Evolutionary conservation across 2,797 vertebrate species (phyloP), one percentile per base, ranked within the genome.

Genomic region (Vespertilio murinus): DNA sequence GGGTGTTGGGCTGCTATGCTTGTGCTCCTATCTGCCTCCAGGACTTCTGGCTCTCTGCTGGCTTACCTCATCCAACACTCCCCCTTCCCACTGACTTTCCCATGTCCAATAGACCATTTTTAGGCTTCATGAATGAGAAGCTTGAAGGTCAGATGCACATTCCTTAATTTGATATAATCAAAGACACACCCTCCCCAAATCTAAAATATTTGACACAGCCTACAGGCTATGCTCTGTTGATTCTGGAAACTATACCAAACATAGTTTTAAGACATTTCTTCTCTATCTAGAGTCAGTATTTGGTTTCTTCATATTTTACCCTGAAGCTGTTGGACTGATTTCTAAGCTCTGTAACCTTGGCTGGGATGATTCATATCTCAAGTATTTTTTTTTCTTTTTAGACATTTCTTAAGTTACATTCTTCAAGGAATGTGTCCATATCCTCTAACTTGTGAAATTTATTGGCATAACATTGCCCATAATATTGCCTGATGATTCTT

Each of bases 231-330:
- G 28, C 2, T 38, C 2, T 84, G 69, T 45, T 75, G 45, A 65
- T 74, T 61, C 79, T 81, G 92, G 69, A 79, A 77, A 33, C 12
- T 0, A 10, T 20, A 81, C 49, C 59, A 96, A 84, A 84, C 6
- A 5, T 8, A n/a, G 6, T 81, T 54, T 81, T 49, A 75, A 91
- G 80, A 69, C 30, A 40, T 45, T 90, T 52, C n/a, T n/a, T 90
- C 64, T 67, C 74, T 88, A 33, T 64, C 64, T 82, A 59, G 18
- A 35, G 38, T 70, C 73, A 81, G 40, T 84, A 47, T 64, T 83
- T 82, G 69, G 30, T 88, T 35, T 96, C n/a, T 59, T 81, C 49
- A 25, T 22, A 69, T 52, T 90, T 94, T 90, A 61, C 65, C 56
- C 67, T 14, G 8, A 77, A 92, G 64, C 91, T 80, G 1, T 61